Base-by-base conservation (phyloP, 2,888 invertebrate species). In the Lydus trimaculatus region DNA sequence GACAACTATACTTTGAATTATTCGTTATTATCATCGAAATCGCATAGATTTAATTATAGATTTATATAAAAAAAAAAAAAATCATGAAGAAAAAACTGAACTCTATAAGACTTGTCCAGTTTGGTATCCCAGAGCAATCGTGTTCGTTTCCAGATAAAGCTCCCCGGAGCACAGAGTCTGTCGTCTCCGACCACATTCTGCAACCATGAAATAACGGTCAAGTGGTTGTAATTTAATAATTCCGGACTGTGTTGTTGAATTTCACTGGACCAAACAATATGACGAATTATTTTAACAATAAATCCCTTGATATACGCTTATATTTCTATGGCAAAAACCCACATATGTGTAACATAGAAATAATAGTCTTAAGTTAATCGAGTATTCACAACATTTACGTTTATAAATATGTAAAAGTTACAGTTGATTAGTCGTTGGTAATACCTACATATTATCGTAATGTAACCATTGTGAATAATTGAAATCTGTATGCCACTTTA, bases 191-290 rank as follows among this genome's bases (percentile, higher is more conserved):
- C 17, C 43, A 20, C 20, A 48, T 20, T 23, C 48, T 48, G 20
- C 48, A 11, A 20, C 48, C 48, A 20, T 48, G 48, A 48, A 48
- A 48, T 48, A 48, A 48, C 48, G 48, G 20, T 48, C 48, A 48
- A 48, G 48, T 48, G 48, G 48, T 11, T 48, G 48, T 48, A 48
- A 48, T 48, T 48, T 48, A 48, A 48, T 48, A 48, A 48, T 48
- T 48, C 48, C 48, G 48, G n/a, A 43, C 48, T 20, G 20, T 52
- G 52, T 52, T 23, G 23, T 13, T 52, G 15, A 15, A 6, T 52
- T 23, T 13, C 52, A 13, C 13, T 52, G 23, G 23, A 20, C n/a
- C n/a, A 11, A 52, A 52, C 52, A 52, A 52, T 23, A 20, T 2
- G 2, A 2, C 17, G 43, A 13, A 23, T 52, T 52, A 52, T 52